Percentiles rank a stretch among this genome's conserved stretches.
Evolutionary conservation across 1,140 invertebrate species (phyloP).

Genomic region (Drosophila novamexicana): DNA sequence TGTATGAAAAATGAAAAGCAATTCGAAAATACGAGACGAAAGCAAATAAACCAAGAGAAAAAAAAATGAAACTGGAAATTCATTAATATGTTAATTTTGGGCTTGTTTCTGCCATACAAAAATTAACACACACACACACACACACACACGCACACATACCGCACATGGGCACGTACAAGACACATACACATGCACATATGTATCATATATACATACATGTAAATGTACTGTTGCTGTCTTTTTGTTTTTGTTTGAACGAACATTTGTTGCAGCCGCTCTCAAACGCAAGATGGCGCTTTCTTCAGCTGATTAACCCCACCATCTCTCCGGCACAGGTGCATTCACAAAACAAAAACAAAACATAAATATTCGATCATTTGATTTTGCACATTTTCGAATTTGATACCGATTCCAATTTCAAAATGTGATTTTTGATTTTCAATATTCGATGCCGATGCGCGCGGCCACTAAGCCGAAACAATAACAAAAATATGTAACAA

Average conservation of each 20-base stretch:
- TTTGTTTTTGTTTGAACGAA: slow-evolving; percentile 9
- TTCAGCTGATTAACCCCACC: slow-evolving; percentile 29
- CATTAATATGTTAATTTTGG: slow-evolving; percentile 79
- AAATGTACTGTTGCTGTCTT: not conserved
- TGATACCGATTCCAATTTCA: slow-evolving; percentile 13
- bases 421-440: slow-evolving; percentile 9
- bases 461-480: slow-evolving; percentile 32
- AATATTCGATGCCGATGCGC: slow-evolving; percentile 6
- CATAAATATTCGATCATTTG: slow-evolving; percentile 9
- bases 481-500: slow-evolving; percentile 33
- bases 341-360: slow-evolving; percentile 2
- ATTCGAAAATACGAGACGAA: slow-evolving; percentile 52
- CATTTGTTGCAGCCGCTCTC: slow-evolving; percentile 26
- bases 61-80: slow-evolving; percentile 72
- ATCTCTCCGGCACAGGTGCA: slow-evolving; percentile 1
- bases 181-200: not conserved
- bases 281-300: slow-evolving; percentile 35
- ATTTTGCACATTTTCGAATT: slow-evolving; percentile 22
- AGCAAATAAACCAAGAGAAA: slow-evolving; percentile 24
- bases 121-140: slow-evolving; percentile 35
- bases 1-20: slow-evolving; percentile 46
- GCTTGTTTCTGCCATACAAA: slow-evolving; percentile 47
- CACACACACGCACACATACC: slow-evolving; percentile 14
- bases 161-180: slow-evolving; percentile 46
- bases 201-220: not conserved